Evolutionary conservation across 2,888 invertebrate species (phyloP), one percentile per base, ranked within the genome.

Genomic region (Ormyrus rosae): DNA sequence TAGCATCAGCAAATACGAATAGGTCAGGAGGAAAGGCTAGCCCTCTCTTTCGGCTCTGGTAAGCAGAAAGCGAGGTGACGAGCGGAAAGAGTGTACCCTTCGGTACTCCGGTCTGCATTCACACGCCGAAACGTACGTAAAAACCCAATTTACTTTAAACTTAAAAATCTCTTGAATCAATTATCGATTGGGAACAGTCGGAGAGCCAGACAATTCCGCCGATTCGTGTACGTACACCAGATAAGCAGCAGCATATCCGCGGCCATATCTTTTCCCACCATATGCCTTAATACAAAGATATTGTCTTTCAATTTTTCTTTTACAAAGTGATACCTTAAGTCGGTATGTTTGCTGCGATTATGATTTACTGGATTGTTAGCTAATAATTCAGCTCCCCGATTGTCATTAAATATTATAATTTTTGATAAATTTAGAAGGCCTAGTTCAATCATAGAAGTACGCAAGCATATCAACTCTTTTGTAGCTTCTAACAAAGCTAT

Each of bases 321-420:
- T 6, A 72, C 48, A 72, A 81, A 81, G 34, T 75, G 67, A 63
- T 53, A 75, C 48, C 60, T 9, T 1, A 75, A 50, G 46, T 75
- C 70, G 1, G 71, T 71, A 34, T 76, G 80, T 34, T 80, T 80
- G 6, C 68, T 51, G 8, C 67, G 75, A 8, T 67, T 63, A 7
- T 60, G 71, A 19, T 45, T 46, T 10, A 64, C 81, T n/a, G 72
- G 48, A n/a, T 77, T 76, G 0, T 63, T 69, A 6, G 77, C 53
- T 46, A 81, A 19, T 63, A 19, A 19, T 9, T 60, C 6, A 5
- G 60, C 13, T 5, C 60, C 11, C 2, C 4, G 13, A 19, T 60
- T 60, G 9, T 60, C 60, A 19, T 60, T 60, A 19, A 10, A 19
- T 5, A 60, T 60, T 19, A 60, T 34, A 19, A 60, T 19, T 19